Percentiles rank a stretch among this genome's conserved stretches.
These are phyloP conservation scores for Cheilosia scutellata DNA, from an alignment of 2,888 invertebrate species.

Conservation along the genomic window DNA sequence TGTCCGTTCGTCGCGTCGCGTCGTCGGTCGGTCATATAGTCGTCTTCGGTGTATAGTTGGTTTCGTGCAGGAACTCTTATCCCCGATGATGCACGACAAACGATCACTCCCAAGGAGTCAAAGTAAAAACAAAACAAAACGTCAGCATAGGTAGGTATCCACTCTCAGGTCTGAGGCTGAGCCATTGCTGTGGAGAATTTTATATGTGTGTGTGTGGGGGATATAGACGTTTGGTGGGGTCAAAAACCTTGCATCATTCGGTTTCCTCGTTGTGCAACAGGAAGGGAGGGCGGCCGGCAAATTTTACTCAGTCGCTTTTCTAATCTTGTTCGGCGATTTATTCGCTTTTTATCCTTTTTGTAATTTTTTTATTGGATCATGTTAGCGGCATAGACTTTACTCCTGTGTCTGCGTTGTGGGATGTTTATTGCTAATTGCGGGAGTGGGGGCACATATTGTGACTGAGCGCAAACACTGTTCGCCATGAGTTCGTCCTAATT, in stretches of 20 bases:
- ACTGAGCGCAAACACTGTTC: constrained; percentile 15
- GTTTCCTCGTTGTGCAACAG: constrained; percentile 20
- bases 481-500: constrained; percentile 40
- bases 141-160: constrained; percentile 28
- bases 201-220: constrained; percentile 4
- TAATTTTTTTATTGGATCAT: constrained; percentile 72
- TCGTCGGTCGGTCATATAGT: constrained; percentile 4
- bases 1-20: constrained; percentile 19
- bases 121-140: constrained; percentile 48
- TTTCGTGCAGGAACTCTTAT: constrained; percentile 73
- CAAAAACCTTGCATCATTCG: constrained; percentile 63
- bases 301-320: constrained; percentile 60
- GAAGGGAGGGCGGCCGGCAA: not conserved
- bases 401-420: constrained; percentile 44
- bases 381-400: constrained; percentile 60
- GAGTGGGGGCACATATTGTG: not conserved
- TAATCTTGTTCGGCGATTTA: constrained; percentile 73
- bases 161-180: constrained; percentile 19
- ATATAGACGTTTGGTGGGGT: constrained; percentile 49
- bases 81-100: constrained; percentile 74
- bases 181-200: constrained; percentile 14
- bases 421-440: constrained; percentile 53
- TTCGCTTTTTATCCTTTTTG: constrained; percentile 68
- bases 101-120: constrained; percentile 75
- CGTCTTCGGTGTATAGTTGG: too few species aligned